Base-by-base conservation (phyloP, 1,140 invertebrate genomes). In the Orchestia grillus region DNA sequence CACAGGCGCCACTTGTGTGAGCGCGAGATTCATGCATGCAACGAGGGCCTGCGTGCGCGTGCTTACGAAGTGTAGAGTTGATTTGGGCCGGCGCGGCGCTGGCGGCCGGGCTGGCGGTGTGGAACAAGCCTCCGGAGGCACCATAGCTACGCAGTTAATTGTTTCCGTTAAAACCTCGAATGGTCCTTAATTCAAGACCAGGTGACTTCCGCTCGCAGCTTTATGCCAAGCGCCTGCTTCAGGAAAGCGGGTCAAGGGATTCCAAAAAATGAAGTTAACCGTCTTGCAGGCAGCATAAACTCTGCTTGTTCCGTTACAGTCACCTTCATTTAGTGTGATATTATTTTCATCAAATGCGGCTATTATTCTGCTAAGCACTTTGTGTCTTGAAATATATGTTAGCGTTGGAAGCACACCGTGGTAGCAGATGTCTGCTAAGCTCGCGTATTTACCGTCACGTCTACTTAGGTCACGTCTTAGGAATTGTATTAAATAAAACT, bases 131-230 rank as follows among this genome's bases (percentile, higher is more conserved):
- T 90, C 1, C 4, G 43, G 0, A 90, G 88, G 36, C 36, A 44
- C 41, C 43, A 90, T 90, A 90, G 88, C 88, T 42, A 19, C 11
- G n/a, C 88, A 41, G 88, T 90, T 94, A 94, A 94, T 94, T 44
- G 44, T 47, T 94, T 94, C 92, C 92, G 44, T 94, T 44, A n/a
- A 94, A 45, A 94, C 92, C 92, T 94, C 92, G 44, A 94, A 94
- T 47, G 92, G 6, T 47, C 43, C 44, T 44, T 94, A 94, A 94
- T 94, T 94, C 44, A 47, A 94, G 92, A 44, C 36, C 44, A 40
- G 40, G 92, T 1, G 44, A 94, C 92, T 94, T 94, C 92, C 92
- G 92, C 44, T 45, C 44, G n/a, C n/a, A 90, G 36, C 88, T 90
- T 90, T 90, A 90, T 90, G 88, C 88, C 88, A 90, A 90, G 88